phyloP scores from a whole-genome alignment of 1,140 invertebrate species.

The Dolichoris vasculosae region DNA sequence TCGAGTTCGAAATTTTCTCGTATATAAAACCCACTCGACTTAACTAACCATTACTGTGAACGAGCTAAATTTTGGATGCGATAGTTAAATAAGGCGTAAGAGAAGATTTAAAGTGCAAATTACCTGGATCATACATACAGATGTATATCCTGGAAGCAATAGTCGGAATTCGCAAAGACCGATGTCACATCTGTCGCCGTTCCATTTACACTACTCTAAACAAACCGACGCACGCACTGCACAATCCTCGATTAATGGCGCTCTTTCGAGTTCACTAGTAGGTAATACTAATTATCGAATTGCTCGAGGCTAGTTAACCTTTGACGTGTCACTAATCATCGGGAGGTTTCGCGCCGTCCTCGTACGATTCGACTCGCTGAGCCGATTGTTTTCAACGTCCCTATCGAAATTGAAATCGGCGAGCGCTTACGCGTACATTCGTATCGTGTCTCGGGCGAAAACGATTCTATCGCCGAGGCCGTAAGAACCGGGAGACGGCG shows the following conservation, averaged over 20 bases:
- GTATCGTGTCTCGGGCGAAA: slow-evolving; percentile 56
- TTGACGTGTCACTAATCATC: slow-evolving; percentile 70
- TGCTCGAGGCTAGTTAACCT: slow-evolving; percentile 66
- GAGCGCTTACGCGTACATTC: slow-evolving; percentile 45
- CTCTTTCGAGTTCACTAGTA: background rate
- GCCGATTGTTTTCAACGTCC: background rate
- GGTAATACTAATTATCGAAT: background rate
- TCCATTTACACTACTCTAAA: background rate
- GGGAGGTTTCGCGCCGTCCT: slow-evolving; percentile 59
- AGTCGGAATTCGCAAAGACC: background rate
- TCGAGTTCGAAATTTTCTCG: too few species aligned
- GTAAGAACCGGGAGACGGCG: background rate
- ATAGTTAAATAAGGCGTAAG: background rate
- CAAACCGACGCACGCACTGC: too few species aligned
- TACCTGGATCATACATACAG: background rate
- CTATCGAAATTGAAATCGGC: background rate
- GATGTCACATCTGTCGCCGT: background rate
- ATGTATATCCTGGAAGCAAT: background rate
- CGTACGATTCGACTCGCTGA: background rate
- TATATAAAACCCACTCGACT: too few species aligned
- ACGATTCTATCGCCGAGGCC: background rate
- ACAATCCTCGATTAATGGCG: background rate
- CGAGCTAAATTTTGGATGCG: background rate
- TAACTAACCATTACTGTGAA: background rate
- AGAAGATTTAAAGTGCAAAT: background rate